phyloP scores from a whole-genome alignment of 35 echinoderm and acorn worm genomes.

The Heliocidaris tuberculata region DNA sequence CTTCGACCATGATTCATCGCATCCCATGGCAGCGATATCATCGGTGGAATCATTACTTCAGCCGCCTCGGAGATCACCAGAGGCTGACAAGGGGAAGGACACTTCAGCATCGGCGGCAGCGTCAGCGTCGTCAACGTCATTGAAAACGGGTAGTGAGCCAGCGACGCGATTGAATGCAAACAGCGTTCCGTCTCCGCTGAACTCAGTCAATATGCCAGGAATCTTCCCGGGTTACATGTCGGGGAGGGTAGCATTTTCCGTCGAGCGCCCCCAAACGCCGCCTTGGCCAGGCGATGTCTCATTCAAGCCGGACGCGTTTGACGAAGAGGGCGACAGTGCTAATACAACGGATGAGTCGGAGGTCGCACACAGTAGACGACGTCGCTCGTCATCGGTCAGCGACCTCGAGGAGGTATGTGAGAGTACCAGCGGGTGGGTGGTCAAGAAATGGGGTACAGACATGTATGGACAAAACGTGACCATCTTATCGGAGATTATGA shows the following conservation, averaged over 20 bases:
- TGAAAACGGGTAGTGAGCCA: constrained; percentile 46
- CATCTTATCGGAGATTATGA: constrained; percentile 61
- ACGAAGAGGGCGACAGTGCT: neutral
- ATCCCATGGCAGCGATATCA: neutral
- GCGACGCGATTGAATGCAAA: neutral
- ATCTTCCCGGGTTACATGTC: constrained; percentile 51
- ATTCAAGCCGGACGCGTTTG: neutral
- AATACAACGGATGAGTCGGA: neutral
- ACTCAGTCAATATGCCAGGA: constrained; percentile 42
- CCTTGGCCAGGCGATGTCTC: constrained; percentile 46
- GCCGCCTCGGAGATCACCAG: neutral
- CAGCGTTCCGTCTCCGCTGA: neutral
- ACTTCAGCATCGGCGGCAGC: neutral
- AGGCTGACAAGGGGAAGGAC: neutral
- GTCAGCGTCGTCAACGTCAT: neutral
- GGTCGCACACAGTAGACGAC: neutral
- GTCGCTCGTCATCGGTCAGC: constrained; percentile 32
- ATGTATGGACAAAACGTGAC: constrained; percentile 69
- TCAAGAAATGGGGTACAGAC: constrained; percentile 57
- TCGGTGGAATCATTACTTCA: neutral
- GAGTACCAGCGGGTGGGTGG: constrained; percentile 33
- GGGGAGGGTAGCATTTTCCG: constrained; percentile 54
- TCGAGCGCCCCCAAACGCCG: constrained; percentile 47
- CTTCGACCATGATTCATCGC: neutral
- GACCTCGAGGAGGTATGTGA: constrained; percentile 53